Evolutionary conservation across 1,140 invertebrate genomes (phyloP), one percentile per base, ranked within the genome.

Genomic region (Zaprionus inermis): DNA sequence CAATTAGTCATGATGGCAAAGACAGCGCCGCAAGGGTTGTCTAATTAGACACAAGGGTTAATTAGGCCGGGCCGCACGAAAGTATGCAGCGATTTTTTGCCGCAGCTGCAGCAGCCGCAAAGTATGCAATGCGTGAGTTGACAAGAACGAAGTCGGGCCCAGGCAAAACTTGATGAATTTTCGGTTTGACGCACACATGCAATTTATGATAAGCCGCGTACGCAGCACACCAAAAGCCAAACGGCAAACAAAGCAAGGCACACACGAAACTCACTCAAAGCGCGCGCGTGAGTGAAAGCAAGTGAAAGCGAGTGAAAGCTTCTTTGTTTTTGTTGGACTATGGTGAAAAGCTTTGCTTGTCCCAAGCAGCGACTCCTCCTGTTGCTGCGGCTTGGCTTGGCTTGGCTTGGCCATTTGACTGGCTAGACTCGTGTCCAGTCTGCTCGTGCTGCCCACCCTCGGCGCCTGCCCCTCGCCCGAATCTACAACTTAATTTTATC

Each of bases 401-500:
- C 38, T 38, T 41, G 36, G 38, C 38, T 38, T 54, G 36, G 36
- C 63, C 36, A 44, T 55, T 76, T 63, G 14, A 16, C n/a, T 41
- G 38, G n/a, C 14, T n/a, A 38, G 36, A 38, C 38, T 44, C 38
- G 38, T 44, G 38, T 44, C 38, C 38, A 44, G 38, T 44, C 36
- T 38, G 36, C n/a, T 5, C 38, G n/a, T 7, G n/a, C 38, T 38
- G 30, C 30, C 14, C 5, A n/a, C 7, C n/a, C 38, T 0, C 22
- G 4, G 22, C 22, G 4, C 1, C 6, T 34, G 9, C 6, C 38
- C 38, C 38, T 44, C n/a, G n/a, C n/a, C n/a, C 16, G 38, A 44
- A 44, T 44, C 38, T 44, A 74, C 65, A 78, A 79, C 72, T 83
- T 89, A 76, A 83, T 80, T 88, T 78, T 88, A 88, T 88, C 77